Conservation (phyloP, 2,797 vertebrate species). For the Myotis findleyi region DNA sequence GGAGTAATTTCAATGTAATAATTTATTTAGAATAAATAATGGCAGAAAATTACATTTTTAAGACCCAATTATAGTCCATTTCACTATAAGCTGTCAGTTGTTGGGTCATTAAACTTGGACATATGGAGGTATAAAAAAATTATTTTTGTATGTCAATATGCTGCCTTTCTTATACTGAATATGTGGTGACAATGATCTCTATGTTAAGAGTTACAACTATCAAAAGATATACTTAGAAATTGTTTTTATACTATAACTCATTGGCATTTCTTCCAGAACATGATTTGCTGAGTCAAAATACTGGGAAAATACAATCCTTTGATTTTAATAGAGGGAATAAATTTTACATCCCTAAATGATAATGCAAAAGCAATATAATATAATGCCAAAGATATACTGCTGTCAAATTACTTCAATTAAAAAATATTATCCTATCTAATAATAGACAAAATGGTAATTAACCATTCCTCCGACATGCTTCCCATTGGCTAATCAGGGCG, state of each 20-base stretch:
- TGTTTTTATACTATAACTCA: conserved; percentile 28
- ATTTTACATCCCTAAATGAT: conserved; percentile 7
- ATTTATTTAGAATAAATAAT: background rate
- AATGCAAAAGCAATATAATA: background rate
- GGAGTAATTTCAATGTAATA: background rate
- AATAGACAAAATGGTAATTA: no score
- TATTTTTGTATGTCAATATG: background rate
- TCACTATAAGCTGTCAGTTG: background rate
- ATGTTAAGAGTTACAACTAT: background rate
- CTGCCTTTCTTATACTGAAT: background rate
- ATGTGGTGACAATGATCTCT: background rate
- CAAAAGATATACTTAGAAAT: background rate
- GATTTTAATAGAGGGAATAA: conserved; percentile 1
- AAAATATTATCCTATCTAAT: background rate
- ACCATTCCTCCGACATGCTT: no score
- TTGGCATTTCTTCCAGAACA: conserved; percentile 11
- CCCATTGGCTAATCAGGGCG: no score
- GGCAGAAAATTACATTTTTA: background rate
- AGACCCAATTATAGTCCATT: background rate
- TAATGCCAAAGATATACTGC: background rate
- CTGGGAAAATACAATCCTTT: conserved; percentile 14
- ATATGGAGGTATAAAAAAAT: background rate
- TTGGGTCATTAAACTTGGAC: background rate
- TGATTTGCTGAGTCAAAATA: background rate
- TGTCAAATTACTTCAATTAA: conserved; percentile 69